Conservation (phyloP, 2,113 vertebrate genomes). For the Centropus unirufus region DNA sequence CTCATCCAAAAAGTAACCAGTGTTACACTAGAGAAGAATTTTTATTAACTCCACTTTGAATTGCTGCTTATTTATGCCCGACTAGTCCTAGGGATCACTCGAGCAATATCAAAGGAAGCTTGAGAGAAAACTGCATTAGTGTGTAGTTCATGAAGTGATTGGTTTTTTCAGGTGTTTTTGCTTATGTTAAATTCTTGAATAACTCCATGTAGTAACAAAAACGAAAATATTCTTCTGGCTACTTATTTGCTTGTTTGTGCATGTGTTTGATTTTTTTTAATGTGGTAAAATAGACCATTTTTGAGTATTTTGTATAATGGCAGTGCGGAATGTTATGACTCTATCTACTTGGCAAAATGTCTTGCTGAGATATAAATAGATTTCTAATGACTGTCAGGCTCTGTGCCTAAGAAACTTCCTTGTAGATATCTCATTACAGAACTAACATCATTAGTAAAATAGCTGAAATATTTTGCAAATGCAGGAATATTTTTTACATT, state of each 20-base stretch:
- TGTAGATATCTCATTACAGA: conserved; percentile 81
- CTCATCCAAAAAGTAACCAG: background rate
- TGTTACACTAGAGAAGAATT: background rate
- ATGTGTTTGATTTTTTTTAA: conserved; percentile 62
- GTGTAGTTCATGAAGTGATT: background rate
- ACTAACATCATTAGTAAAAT: conserved; percentile 82
- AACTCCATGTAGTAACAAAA: conserved; percentile 2
- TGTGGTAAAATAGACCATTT: conserved; percentile 51
- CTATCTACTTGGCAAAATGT: conserved; percentile 72
- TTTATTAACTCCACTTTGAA: background rate
- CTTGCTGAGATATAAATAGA: conserved; percentile 84
- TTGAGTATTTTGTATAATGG: conserved; percentile 64
- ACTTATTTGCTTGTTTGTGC: conserved; percentile 34
- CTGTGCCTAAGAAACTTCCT: conserved; percentile 77
- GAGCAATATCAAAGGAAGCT: background rate
- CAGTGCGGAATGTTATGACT: conserved; percentile 43
- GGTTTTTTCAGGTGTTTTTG: background rate
- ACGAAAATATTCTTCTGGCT: conserved; percentile 36
- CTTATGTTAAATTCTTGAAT: background rate
- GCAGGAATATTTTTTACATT: conserved; percentile 69
- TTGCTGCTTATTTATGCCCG: conserved; percentile 15
- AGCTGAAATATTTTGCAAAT: conserved; percentile 75
- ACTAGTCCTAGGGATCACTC: background rate
- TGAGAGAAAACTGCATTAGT: conserved; percentile 2
- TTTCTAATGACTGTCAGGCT: conserved; percentile 81